phyloP scores from a whole-genome alignment of 2,888 invertebrate species.

The Julus scanicus region DNA sequence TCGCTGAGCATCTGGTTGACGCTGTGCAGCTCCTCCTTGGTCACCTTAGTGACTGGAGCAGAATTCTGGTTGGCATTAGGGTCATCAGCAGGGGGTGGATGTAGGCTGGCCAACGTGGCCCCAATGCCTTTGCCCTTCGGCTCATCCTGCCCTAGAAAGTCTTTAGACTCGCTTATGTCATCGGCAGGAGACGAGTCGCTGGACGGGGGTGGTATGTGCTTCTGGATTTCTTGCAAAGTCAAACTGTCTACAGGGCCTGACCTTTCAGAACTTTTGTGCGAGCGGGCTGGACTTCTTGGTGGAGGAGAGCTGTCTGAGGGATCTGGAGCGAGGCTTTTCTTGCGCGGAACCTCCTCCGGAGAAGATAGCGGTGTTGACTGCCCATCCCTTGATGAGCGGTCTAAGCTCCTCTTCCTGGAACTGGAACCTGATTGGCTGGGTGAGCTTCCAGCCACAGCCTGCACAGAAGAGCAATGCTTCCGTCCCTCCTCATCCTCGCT shows the following conservation, averaged over 20 bases:
- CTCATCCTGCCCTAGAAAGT: background rate
- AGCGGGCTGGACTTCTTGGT: background rate
- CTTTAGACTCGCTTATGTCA: background rate
- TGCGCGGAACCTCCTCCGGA: constrained; percentile 58
- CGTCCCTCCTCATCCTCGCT: constrained; percentile 37
- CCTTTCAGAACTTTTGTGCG: background rate
- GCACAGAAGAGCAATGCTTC: constrained; percentile 31
- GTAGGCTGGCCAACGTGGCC: constrained; percentile 22
- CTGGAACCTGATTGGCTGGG: constrained; percentile 55
- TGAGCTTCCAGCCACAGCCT: constrained; percentile 48
- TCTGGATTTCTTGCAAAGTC: constrained; percentile 56
- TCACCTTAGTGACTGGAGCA: constrained; percentile 17
- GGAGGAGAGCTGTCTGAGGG: constrained; percentile 4
- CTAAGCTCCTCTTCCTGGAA: constrained; percentile 58
- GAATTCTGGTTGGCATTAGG: constrained; percentile 21
- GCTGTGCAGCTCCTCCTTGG: constrained; percentile 65
- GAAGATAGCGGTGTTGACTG: constrained; percentile 57
- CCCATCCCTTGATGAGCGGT: constrained; percentile 56
- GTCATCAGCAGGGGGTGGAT: background rate
- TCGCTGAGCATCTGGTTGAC: constrained; percentile 63
- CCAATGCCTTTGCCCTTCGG: background rate
- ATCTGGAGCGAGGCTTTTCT: constrained; percentile 54
- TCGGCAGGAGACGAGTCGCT: constrained; percentile 43
- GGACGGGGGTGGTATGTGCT: constrained; percentile 58
- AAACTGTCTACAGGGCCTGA: constrained; percentile 56